These are phyloP conservation scores for Dolichotis patagonum DNA, from an alignment of 2,113 vertebrate genomes.

Conservation along the genomic window DNA sequence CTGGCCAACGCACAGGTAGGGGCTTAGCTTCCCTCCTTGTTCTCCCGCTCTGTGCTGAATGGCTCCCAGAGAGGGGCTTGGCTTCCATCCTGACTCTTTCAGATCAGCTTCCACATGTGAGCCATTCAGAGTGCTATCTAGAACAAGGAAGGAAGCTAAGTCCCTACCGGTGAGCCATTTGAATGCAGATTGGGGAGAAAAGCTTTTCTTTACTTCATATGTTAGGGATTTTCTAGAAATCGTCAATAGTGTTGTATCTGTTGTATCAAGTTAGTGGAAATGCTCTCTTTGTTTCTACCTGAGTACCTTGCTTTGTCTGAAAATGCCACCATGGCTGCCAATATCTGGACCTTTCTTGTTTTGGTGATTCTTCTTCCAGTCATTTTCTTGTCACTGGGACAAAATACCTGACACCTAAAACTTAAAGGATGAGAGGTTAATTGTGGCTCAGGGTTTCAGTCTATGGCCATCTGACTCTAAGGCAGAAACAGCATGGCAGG, in stretches of 20 bases:
- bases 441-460: neutral
- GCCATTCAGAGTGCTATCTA: too few species aligned
- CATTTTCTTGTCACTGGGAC: neutral
- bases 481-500: neutral
- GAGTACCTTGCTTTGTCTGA: neutral
- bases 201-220: neutral
- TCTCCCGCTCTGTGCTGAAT: too few species aligned
- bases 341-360: neutral
- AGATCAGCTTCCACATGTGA: too few species aligned
- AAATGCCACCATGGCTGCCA: neutral
- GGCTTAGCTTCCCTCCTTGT: too few species aligned
- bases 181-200: neutral
- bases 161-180: too few species aligned
- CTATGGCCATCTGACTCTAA: neutral
- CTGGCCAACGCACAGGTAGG: too few species aligned
- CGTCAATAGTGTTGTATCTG: neutral
- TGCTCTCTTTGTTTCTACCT: neutral
- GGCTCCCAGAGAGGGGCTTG: too few species aligned
- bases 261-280: neutral
- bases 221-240: constrained; percentile 45
- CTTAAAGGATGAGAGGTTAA: neutral
- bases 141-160: neutral
- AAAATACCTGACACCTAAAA: neutral
- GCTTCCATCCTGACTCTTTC: too few species aligned
- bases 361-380: neutral